Evolutionary conservation across 2,113 vertebrate species (phyloP).

Genomic region (Haemorhous mexicanus): DNA sequence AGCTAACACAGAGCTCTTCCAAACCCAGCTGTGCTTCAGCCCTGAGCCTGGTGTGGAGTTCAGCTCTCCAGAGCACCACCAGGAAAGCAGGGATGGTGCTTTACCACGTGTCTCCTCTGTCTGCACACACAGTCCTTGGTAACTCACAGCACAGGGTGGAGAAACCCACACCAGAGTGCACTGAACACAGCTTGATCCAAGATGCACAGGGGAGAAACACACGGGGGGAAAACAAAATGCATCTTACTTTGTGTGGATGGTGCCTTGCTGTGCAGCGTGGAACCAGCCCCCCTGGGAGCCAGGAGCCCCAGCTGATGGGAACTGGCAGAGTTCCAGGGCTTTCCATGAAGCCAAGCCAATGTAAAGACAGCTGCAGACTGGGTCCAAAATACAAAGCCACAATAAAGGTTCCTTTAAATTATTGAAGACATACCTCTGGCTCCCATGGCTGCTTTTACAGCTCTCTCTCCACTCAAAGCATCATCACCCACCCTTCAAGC

Average conservation of each 20-base stretch:
- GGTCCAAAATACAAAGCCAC: background rate
- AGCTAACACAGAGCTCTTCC: background rate
- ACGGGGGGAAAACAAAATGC: no score
- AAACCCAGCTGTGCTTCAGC: background rate
- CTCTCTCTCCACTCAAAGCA: background rate
- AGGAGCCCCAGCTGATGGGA: background rate
- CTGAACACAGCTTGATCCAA: background rate
- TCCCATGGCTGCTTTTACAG: conserved; percentile 18
- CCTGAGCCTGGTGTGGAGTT: background rate
- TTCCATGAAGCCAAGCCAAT: conserved; percentile 1
- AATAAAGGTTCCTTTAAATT: conserved; percentile 27
- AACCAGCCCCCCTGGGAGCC: background rate
- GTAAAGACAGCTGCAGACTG: conserved; percentile 40
- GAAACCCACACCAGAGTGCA: background rate
- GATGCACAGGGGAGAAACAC: background rate
- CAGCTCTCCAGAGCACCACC: background rate
- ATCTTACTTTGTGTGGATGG: background rate
- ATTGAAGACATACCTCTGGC: conserved; percentile 31
- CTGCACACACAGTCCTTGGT: background rate
- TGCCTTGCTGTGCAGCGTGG: background rate
- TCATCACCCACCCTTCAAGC: background rate
- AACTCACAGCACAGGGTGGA: accelerated
- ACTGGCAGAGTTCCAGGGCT: background rate
- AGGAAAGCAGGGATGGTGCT: background rate
- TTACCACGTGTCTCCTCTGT: accelerated